phyloP scores from a whole-genome alignment of 2,888 invertebrate genomes.

The Andrena trimmerana region DNA sequence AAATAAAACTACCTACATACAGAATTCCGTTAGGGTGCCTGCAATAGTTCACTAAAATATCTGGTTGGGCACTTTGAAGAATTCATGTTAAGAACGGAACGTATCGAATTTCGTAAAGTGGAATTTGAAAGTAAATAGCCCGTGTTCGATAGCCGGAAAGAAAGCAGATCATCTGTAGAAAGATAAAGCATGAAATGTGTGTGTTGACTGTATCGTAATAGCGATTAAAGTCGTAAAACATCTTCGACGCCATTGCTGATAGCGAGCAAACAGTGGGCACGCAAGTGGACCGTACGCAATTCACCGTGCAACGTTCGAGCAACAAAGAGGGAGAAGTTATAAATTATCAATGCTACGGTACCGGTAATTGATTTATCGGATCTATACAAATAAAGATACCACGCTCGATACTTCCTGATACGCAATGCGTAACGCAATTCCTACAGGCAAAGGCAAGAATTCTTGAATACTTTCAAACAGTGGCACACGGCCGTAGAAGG shows the following conservation, averaged over 20 bases:
- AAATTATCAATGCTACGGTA: slow-evolving; percentile 45
- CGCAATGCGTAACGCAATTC: slow-evolving; percentile 28
- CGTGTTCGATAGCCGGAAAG: neutral
- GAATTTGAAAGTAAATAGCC: slow-evolving; percentile 11
- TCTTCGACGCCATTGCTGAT: slow-evolving; percentile 38
- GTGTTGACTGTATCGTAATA: slow-evolving; percentile 21
- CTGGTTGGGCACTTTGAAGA: neutral
- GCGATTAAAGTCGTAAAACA: slow-evolving; percentile 54
- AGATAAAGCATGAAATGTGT: slow-evolving; percentile 4
- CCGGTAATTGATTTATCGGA: slow-evolving; percentile 55
- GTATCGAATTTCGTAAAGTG: neutral
- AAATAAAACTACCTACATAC: neutral
- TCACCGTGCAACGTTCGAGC: slow-evolving; percentile 28
- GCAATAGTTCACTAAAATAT: neutral
- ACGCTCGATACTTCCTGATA: slow-evolving; percentile 39
- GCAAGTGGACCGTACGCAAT: slow-evolving; percentile 10
- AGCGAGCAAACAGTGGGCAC: slow-evolving; percentile 33
- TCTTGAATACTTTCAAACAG: neutral
- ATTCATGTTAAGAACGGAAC: neutral
- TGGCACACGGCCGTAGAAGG: neutral
- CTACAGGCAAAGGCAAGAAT: neutral
- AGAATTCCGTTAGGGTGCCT: neutral
- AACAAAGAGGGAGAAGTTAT: slow-evolving; percentile 34
- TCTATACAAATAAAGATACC: slow-evolving; percentile 50
- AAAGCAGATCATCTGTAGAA: slow-evolving; percentile 1